Evolutionary conservation across 2,113 vertebrate species (phyloP).

Genomic region (Oncorhynchus nerka): DNA sequence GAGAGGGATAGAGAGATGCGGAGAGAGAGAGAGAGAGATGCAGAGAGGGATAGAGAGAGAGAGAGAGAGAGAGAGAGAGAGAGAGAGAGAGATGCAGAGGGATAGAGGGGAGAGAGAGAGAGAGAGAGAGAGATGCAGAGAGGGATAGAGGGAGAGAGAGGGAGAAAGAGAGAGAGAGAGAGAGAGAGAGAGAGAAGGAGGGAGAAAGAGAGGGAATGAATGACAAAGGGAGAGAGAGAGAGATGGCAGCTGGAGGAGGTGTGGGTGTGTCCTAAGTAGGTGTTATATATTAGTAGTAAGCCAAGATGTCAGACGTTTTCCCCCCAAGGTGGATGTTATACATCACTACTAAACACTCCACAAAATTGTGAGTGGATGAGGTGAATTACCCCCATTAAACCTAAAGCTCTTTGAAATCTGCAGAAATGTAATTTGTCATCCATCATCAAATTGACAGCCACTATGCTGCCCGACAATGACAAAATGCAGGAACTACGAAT

Average conservation of each 20-base stretch:
- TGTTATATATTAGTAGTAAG: not conserved
- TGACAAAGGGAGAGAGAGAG: not conserved
- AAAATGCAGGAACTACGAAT: too few relatives aligned
- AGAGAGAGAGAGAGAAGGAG: not conserved
- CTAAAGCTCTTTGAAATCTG: constrained; percentile 36
- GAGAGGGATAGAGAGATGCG: not conserved
- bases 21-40: not conserved
- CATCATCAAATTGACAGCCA: constrained; percentile 20
- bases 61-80: not conserved
- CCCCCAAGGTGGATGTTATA: not conserved
- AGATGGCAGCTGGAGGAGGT: not conserved
- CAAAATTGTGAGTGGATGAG: constrained; percentile 13
- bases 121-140: not conserved
- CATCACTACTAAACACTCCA: not conserved
- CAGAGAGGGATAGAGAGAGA: not conserved
- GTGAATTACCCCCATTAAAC: constrained; percentile 31
- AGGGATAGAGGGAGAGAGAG: not conserved
- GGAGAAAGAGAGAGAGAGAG: not conserved
- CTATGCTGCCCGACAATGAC: not conserved
- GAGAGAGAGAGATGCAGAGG: not conserved
- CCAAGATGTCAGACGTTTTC: not conserved
- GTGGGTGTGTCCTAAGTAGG: not conserved
- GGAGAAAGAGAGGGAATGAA: not conserved
- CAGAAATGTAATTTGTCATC: constrained; percentile 45
- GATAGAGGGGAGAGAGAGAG: not conserved